Conservation (phyloP, 2,113 vertebrate species). For the Epinephelus cyanopodus region DNA sequence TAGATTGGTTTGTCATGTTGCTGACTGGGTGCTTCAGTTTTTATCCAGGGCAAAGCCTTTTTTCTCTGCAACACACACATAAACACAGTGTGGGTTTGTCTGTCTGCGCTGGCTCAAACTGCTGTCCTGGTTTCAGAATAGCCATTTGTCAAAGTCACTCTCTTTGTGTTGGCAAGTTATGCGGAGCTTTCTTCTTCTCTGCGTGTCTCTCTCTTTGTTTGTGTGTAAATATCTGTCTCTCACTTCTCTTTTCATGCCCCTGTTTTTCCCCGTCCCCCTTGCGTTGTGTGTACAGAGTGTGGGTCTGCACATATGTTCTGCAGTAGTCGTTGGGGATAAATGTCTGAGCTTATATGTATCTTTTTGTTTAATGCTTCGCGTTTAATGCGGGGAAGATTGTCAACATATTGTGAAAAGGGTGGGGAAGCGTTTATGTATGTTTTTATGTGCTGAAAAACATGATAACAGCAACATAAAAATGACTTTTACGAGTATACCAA, state of each 20-base stretch:
- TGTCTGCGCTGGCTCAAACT: constrained; percentile 56
- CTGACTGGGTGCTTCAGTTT: constrained; percentile 76
- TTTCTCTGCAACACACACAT: constrained; percentile 46
- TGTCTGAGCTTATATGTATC: background rate
- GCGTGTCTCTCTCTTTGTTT: constrained; percentile 14
- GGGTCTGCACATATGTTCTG: background rate
- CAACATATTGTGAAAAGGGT: background rate
- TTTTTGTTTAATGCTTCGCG: too few species aligned
- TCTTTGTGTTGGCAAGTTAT: constrained; percentile 43
- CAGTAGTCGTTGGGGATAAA: background rate
- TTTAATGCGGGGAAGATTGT: background rate
- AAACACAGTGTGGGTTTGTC: constrained; percentile 52
- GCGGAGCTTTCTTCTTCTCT: constrained; percentile 28
- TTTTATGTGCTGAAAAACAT: background rate
- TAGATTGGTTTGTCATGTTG: constrained; percentile 78
- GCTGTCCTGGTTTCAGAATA: constrained; percentile 60
- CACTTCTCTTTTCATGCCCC: constrained; percentile 17
- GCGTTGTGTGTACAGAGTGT: background rate
- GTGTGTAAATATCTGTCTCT: constrained; percentile 30
- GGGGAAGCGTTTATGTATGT: background rate
- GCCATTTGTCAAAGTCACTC: constrained; percentile 76
- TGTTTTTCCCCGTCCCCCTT: background rate
- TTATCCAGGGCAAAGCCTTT: constrained; percentile 68
- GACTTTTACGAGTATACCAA: background rate
- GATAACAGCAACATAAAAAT: background rate